Percentiles rank a stretch among this genome's conserved stretches.
Evolutionary conservation across 1,140 invertebrate species (phyloP).

Genomic region (Harlomillsia oculata): DNA sequence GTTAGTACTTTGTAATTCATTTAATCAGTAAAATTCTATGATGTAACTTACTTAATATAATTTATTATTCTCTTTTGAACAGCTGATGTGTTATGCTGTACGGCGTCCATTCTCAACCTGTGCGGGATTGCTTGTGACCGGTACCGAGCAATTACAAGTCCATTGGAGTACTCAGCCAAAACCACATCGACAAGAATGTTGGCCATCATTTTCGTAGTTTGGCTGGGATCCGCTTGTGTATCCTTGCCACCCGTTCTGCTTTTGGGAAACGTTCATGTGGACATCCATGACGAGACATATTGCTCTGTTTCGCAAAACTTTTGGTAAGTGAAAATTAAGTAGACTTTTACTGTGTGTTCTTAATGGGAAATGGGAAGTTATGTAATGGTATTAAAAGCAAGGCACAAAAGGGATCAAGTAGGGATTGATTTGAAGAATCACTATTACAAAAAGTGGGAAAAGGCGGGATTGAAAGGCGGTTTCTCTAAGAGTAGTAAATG

Average conservation of each 20-base stretch:
- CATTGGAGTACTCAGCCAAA: slow-evolving; percentile 78
- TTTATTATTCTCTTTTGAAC: slow-evolving; percentile 2
- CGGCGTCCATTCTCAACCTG: slow-evolving; percentile 82
- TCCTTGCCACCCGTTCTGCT: slow-evolving; percentile 78
- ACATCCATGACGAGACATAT: slow-evolving; percentile 46
- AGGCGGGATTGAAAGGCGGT: no score
- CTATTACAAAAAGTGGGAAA: no score
- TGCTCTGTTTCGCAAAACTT: slow-evolving; percentile 79
- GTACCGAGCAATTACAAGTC: slow-evolving; percentile 84
- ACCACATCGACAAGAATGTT: slow-evolving; percentile 74
- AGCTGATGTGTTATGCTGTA: slow-evolving; percentile 75
- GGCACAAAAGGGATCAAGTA: no score
- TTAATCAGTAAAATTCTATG: no score
- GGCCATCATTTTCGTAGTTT: slow-evolving; percentile 71
- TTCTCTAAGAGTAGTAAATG: no score
- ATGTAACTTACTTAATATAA: no score
- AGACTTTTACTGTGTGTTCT: no score
- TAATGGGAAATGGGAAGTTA: no score
- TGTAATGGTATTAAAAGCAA: no score
- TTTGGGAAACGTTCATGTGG: slow-evolving; percentile 70
- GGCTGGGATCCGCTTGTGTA: slow-evolving; percentile 79
- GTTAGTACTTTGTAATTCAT: no score
- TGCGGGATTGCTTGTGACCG: slow-evolving; percentile 89
- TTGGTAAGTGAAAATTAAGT: no score
- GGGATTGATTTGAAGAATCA: no score